Percentiles rank a stretch among this genome's conserved stretches.
These are phyloP conservation scores for Ernsta delagoae DNA, from an alignment of 2,888 invertebrate genomes.

Conservation along the genomic window DNA sequence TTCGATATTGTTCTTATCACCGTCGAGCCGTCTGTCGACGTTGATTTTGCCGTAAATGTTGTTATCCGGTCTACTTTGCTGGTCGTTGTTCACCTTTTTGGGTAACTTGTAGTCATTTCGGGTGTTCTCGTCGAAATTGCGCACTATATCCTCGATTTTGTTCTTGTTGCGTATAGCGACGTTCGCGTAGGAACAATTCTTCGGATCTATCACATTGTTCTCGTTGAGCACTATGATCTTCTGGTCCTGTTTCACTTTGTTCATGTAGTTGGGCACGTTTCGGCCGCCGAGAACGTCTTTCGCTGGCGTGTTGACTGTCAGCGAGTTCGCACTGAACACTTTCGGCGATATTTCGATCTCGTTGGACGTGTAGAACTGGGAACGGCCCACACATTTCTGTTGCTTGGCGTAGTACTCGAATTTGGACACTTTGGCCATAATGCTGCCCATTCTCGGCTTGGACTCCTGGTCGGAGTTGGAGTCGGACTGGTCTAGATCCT, in stretches of 20 bases:
- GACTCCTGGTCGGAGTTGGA: conserved; percentile 80
- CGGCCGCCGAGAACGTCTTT: conserved; percentile 91
- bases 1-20: conserved; percentile 39
- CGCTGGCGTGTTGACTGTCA: conserved; percentile 92
- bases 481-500: conserved; percentile 77
- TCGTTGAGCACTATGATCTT: conserved; percentile 69
- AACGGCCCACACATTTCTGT: conserved; percentile 79
- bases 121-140: conserved; percentile 78
- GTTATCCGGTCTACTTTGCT: conserved; percentile 61
- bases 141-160: conserved; percentile 76
- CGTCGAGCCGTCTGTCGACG: conserved; percentile 49
- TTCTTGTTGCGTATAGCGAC: conserved; percentile 72
- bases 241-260: conserved; percentile 81
- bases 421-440: conserved; percentile 91
- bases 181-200: conserved; percentile 71
- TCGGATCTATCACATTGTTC: conserved; percentile 68
- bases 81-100: conserved; percentile 75
- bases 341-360: conserved; percentile 87
- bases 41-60: conserved; percentile 77
- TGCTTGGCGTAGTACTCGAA: conserved; percentile 91
- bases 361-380: conserved; percentile 73
- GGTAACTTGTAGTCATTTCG: conserved; percentile 58
- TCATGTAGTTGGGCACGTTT: conserved; percentile 85
- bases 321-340: conserved; percentile 91
- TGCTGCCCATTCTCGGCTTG: conserved; percentile 76